A percentile compares a stretch with the other conserved stretches of the same genome.
phyloP scores from a whole-genome alignment of 2,797 vertebrate genomes.

The Brotula barbata region DNA sequence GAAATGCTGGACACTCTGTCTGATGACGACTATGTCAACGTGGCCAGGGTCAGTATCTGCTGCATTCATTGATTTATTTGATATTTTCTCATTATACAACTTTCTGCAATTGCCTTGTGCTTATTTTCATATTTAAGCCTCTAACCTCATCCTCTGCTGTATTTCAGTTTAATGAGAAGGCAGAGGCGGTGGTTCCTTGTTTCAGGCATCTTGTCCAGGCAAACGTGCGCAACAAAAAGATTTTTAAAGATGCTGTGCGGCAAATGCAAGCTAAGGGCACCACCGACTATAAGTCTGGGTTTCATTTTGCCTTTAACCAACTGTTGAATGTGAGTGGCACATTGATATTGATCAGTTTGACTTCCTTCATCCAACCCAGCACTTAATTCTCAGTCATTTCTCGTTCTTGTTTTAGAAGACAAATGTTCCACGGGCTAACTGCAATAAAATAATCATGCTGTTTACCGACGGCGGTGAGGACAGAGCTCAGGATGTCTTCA shows the following conservation, averaged over 20 bases:
- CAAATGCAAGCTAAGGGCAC: slow-evolving; percentile 98
- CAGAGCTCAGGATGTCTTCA: slow-evolving; percentile 95
- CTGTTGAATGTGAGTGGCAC: slow-evolving; percentile 89
- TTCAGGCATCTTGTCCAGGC: slow-evolving; percentile 98
- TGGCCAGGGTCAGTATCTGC: slow-evolving; percentile 86
- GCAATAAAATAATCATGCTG: slow-evolving; percentile 99
- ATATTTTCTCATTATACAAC: background rate
- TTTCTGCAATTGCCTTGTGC: background rate
- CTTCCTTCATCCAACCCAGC: background rate
- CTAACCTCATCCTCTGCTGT: slow-evolving; percentile 17
- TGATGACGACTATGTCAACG: slow-evolving; percentile 96
- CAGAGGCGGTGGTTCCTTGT: slow-evolving; percentile 94
- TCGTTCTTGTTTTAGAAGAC: slow-evolving; percentile 74
- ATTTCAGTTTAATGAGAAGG: slow-evolving; percentile 94
- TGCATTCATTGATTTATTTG: background rate
- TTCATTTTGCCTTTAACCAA: slow-evolving; percentile 97
- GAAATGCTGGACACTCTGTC: slow-evolving; percentile 98
- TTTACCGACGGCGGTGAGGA: slow-evolving; percentile 98
- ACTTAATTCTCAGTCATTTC: slow-evolving; percentile 7
- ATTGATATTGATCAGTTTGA: slow-evolving; percentile 17
- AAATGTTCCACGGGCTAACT: slow-evolving; percentile 94
- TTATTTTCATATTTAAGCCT: background rate
- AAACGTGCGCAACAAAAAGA: slow-evolving; percentile 97
- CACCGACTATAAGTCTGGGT: slow-evolving; percentile 97
- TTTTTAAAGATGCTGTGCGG: slow-evolving; percentile 95